These are phyloP conservation scores for Euglossa dilemma DNA, from an alignment of 1,140 invertebrate genomes.

Conservation along the genomic window DNA sequence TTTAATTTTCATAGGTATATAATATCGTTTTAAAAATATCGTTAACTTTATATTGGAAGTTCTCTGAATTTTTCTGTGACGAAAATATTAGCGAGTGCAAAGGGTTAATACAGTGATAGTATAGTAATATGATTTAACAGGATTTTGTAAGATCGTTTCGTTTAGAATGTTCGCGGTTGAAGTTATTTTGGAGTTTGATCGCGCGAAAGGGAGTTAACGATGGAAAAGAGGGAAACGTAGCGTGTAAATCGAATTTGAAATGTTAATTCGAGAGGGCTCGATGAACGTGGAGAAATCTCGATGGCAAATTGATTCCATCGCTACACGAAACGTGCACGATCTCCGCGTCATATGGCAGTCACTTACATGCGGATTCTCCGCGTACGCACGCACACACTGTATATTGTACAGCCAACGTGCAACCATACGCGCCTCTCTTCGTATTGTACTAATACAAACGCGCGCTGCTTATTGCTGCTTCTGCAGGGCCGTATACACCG, in stretches of 20 bases:
- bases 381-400: not conserved
- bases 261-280: not conserved
- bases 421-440: not conserved
- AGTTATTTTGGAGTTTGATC: too few relatives aligned
- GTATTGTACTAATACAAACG: conserved; percentile 10
- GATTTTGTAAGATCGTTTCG: too few relatives aligned
- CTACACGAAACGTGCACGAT: conserved; percentile 9
- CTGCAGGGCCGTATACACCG: conserved; percentile 13
- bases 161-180: too few relatives aligned
- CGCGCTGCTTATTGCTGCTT: not conserved
- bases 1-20: too few relatives aligned
- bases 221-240: not conserved
- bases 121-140: too few relatives aligned
- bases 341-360: conserved; percentile 10
- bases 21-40: too few relatives aligned
- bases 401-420: not conserved
- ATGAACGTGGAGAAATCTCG: not conserved
- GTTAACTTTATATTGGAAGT: too few relatives aligned
- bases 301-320: conserved; percentile 1
- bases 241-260: too few relatives aligned
- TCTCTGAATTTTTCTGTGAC: too few relatives aligned
- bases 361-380: not conserved
- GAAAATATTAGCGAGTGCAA: too few relatives aligned
- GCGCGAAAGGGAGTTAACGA: too few relatives aligned
- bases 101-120: too few relatives aligned